A percentile compares a stretch with the other conserved stretches of the same genome.
phyloP scores from a whole-genome alignment of 2,797 vertebrate species.

The Lindbergichthys nudifrons region DNA sequence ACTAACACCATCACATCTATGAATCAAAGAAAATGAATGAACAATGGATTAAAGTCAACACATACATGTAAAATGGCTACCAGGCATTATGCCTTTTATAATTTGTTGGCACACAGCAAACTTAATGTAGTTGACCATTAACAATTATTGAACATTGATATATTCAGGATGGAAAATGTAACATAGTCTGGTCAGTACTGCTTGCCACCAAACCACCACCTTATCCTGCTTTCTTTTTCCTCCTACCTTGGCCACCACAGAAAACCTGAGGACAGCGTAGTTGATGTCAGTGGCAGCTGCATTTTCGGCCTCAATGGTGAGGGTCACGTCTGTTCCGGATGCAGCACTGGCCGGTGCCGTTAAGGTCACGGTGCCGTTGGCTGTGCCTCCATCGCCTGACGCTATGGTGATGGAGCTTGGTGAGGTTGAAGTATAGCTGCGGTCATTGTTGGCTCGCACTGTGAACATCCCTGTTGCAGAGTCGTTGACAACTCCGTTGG shows the following conservation, averaged over 20 bases:
- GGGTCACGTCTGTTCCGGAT: conserved; percentile 76
- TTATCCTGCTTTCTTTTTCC: background rate
- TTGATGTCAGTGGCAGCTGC: conserved; percentile 64
- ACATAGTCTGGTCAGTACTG: background rate
- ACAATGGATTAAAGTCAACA: background rate
- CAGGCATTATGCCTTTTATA: background rate
- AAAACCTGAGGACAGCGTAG: conserved; percentile 71
- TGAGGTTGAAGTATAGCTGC: conserved; percentile 12
- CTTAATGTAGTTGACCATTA: background rate
- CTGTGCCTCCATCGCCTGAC: conserved; percentile 37
- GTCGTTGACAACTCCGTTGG: conserved; percentile 24
- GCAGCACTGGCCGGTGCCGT: conserved; percentile 45
- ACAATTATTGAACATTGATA: background rate
- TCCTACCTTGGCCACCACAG: conserved; percentile 70
- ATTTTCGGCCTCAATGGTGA: conserved; percentile 76
- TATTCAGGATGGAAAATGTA: background rate
- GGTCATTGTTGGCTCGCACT: conserved; percentile 71
- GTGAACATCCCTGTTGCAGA: conserved; percentile 42
- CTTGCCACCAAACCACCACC: background rate
- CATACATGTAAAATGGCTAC: background rate
- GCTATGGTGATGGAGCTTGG: conserved; percentile 43
- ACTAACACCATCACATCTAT: background rate
- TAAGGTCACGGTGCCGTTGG: conserved; percentile 56
- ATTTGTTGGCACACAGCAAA: background rate
- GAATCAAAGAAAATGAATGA: background rate